Percentiles rank a stretch among this genome's conserved stretches.
These are phyloP conservation scores for Acyrthosiphon pisum DNA, from an alignment of 1,140 invertebrate species.

Conservation along the genomic window DNA sequence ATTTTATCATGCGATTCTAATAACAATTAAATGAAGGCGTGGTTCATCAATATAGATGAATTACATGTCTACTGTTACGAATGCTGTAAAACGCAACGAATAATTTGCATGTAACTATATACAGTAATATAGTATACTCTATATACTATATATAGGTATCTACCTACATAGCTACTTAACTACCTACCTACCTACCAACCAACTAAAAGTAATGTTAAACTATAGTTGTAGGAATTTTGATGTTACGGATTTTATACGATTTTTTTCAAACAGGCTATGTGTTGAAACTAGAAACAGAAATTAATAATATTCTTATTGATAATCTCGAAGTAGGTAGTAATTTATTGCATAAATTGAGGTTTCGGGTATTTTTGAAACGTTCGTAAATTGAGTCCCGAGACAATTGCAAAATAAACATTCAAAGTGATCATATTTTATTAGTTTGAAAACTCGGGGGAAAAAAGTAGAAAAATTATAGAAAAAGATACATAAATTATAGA, in stretches of 20 bases:
- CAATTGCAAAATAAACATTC: no score
- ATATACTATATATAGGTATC: neutral
- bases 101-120: neutral
- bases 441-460: no score
- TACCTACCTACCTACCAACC: neutral
- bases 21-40: slow-evolving; percentile 28
- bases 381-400: no score
- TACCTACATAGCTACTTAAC: neutral
- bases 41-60: neutral
- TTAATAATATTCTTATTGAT: neutral
- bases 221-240: neutral
- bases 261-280: neutral
- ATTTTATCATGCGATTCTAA: slow-evolving; percentile 26
- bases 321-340: no score
- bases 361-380: no score
- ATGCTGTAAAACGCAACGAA: neutral
- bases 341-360: no score
- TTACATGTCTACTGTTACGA: slow-evolving; percentile 14
- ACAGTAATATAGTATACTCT: no score
- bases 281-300: neutral
- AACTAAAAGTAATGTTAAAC: neutral
- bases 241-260: neutral
- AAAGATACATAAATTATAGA: no score
- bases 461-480: no score
- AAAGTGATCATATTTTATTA: no score